A percentile compares a stretch with the other conserved stretches of the same genome.
These are phyloP conservation scores for Paratrypauchen microcephalus DNA, from an alignment of 2,797 vertebrate genomes.

Conservation along the genomic window DNA sequence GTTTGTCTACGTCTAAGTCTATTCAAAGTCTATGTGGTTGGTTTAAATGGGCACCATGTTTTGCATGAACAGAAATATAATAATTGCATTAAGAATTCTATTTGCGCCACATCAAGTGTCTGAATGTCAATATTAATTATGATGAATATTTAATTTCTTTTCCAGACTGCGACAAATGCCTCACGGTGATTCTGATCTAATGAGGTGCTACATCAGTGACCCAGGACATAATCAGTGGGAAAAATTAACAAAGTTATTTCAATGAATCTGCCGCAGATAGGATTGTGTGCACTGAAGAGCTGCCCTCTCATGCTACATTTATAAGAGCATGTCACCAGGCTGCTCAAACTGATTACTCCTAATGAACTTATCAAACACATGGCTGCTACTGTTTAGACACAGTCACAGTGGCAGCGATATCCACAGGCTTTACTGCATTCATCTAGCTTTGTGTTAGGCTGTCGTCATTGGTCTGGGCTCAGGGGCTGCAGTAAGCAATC, in stretches of 20 bases:
- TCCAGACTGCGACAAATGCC: conserved; percentile 52
- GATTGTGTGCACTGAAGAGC: conserved; percentile 59
- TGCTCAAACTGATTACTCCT: conserved; percentile 59
- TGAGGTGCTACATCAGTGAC: conserved; percentile 71
- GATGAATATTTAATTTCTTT: conserved; percentile 56
- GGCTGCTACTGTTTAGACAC: conserved; percentile 48
- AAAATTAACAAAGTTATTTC: conserved; percentile 71
- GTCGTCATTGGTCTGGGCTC: conserved; percentile 47
- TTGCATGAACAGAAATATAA: neutral
- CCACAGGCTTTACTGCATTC: conserved; percentile 43
- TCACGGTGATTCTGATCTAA: conserved; percentile 63
- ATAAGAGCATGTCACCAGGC: conserved; percentile 49
- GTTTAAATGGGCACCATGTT: neutral
- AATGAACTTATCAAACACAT: conserved; percentile 68
- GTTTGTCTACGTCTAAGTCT: too few relatives aligned
- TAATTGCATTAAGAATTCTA: conserved; percentile 57
- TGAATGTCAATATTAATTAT: conserved; percentile 62
- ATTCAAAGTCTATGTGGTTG: neutral
- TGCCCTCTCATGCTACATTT: conserved; percentile 57
- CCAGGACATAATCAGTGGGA: conserved; percentile 66
- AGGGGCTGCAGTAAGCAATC: conserved; percentile 38
- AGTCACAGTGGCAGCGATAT: conserved; percentile 55
- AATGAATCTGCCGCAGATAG: conserved; percentile 66
- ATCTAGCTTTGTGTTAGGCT: conserved; percentile 52
- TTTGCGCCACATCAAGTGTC: conserved; percentile 33